These are phyloP conservation scores for Pocillopora meandrina DNA, from an alignment of 92 coral and sea anemone genomes.

Conservation along the genomic window DNA sequence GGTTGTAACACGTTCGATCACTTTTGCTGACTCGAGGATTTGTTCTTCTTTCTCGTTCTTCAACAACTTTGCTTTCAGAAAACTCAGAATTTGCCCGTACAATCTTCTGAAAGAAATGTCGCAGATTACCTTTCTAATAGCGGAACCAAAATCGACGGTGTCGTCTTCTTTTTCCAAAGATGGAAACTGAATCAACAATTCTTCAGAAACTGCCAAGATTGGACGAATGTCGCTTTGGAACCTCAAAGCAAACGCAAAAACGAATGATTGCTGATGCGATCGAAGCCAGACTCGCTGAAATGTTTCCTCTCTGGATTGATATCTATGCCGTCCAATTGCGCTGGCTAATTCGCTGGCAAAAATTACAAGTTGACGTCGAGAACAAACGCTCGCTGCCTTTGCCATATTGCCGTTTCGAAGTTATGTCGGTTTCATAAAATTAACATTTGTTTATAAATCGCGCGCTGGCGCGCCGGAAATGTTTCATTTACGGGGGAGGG, in stretches of 20 bases:
- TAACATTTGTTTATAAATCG: constrained; percentile 9
- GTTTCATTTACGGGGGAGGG: constrained; percentile 12
- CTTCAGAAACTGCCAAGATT: constrained; percentile 44
- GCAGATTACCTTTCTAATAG: constrained; percentile 44
- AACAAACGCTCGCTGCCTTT: constrained; percentile 2
- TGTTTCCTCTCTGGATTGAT: constrained; percentile 72
- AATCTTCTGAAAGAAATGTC: constrained; percentile 24
- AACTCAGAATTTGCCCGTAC: constrained; percentile 56
- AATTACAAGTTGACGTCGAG: constrained; percentile 39
- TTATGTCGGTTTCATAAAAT: no score
- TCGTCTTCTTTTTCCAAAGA: constrained; percentile 21
- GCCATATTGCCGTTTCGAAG: constrained; percentile 52
- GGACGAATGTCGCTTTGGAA: constrained; percentile 50
- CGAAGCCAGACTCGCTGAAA: constrained; percentile 80
- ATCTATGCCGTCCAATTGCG: constrained; percentile 75
- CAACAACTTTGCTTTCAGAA: constrained; percentile 53
- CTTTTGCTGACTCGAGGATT: constrained; percentile 53
- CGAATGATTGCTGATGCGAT: constrained; percentile 75
- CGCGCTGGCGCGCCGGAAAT: background rate
- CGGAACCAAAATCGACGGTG: constrained; percentile 36
- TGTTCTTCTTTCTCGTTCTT: constrained; percentile 63
- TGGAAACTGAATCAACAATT: constrained; percentile 22
- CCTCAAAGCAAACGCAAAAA: constrained; percentile 71
- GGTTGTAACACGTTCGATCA: constrained; percentile 44
- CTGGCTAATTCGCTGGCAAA: constrained; percentile 95